Conservation (phyloP, 2,797 vertebrate species). For the Psittacula echo region DNA sequence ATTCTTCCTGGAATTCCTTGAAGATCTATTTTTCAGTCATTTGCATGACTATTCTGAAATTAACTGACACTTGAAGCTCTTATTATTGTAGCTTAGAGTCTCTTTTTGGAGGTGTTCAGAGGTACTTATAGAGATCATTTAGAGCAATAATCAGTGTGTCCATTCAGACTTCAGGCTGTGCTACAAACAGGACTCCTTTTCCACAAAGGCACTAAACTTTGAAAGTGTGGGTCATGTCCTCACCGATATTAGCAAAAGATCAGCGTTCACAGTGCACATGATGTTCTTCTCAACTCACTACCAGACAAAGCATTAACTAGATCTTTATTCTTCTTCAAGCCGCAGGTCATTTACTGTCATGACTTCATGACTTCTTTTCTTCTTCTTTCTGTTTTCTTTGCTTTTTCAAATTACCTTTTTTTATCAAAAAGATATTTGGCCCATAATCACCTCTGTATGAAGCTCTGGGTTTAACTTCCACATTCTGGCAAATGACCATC, state of each 20-base stretch:
- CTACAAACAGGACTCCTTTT: neutral
- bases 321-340: neutral
- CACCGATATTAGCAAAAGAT: neutral
- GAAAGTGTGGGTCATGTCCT: neutral
- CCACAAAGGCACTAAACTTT: neutral
- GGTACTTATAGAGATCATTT: neutral
- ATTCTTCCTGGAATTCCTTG: conserved; percentile 26
- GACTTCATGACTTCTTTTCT: neutral
- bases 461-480: neutral
- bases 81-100: neutral
- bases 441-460: neutral
- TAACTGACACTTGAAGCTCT: neutral
- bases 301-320: neutral
- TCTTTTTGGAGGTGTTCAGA: neutral
- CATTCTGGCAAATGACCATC: neutral
- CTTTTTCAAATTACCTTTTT: rapidly evolving
- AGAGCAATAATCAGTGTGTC: neutral
- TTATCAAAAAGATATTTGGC: neutral
- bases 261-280: neutral
- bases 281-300: neutral
- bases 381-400: neutral
- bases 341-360: neutral
- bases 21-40: neutral
- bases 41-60: neutral
- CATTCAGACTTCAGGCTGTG: neutral